Evolutionary conservation across 2,888 invertebrate species (phyloP), one percentile per base, ranked within the genome.

Genomic region (Parnassius mnemosyne): DNA sequence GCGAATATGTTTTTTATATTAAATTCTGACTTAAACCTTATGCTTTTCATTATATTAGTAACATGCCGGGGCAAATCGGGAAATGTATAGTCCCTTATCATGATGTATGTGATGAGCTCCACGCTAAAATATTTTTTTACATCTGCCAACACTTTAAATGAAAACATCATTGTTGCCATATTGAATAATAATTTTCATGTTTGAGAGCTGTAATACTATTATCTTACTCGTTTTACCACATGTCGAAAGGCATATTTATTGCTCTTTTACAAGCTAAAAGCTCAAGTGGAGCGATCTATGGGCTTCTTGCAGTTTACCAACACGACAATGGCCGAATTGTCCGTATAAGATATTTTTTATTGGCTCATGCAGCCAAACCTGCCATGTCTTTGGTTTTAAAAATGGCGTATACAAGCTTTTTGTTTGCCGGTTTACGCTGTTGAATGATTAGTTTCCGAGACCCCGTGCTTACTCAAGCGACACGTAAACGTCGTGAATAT

Each of bases 371-470:
- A 85, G 83, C 84, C 80, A 85, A 84, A 86, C 87, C 89, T 90
- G 90, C 89, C 90, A 89, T 91, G 92, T 92, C 92, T 92, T 90
- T 88, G 91, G 90, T 92, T 92, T 92, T 92, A 92, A 92, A 92
- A 92, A 92, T 92, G 92, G 92, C 92, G 92, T 92, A 92, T 92
- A 92, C 92, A 92, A 92, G 92, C 92, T 92, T 92, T 92, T 92
- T 92, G 92, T 92, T 92, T 90, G 92, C 92, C 92, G 92, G 92
- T 91, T 87, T 90, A 89, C 83, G 86, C 84, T 86, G 84, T 85
- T 91, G 85, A 92, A 87, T 82, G 83, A 70, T 70, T 70, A 71
- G 70, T 73, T 83, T 86, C 86, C 85, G 79, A 80, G 80, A 84
- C 81, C 83, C 84, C 84, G 81, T 78, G 85, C 81, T 83, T 81